Percentiles rank a stretch among this genome's conserved stretches.
Evolutionary conservation across 2,888 invertebrate species (phyloP).

Genomic region (Tryphoninae sp.): DNA sequence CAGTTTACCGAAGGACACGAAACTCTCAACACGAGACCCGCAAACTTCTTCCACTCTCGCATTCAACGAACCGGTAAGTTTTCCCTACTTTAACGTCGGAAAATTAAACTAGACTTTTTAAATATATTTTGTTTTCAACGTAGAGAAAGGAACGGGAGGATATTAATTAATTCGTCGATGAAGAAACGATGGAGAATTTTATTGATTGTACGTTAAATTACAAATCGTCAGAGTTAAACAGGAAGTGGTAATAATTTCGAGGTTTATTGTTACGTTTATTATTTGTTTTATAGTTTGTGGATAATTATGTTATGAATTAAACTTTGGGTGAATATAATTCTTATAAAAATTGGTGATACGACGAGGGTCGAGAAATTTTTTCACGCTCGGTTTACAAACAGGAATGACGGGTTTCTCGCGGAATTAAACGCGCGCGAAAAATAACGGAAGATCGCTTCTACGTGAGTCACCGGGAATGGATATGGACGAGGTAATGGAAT

Average conservation of each 20-base stretch:
- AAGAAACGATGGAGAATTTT: no score
- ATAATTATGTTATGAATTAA: no score
- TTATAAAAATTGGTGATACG: conserved; percentile 24
- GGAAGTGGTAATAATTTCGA: no score
- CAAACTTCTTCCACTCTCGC: background rate
- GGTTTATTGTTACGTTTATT: background rate
- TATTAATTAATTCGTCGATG: no score
- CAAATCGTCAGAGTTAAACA: no score
- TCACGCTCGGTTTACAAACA: conserved; percentile 10
- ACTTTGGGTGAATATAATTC: background rate
- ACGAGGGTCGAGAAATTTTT: conserved; percentile 24
- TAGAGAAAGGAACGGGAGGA: no score
- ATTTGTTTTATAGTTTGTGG: background rate
- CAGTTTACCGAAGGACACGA: conserved; percentile 5
- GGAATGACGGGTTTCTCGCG: conserved; percentile 27
- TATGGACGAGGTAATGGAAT: conserved; percentile 22
- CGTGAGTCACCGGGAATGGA: conserved; percentile 5
- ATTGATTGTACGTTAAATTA: no score
- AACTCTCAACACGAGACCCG: background rate
- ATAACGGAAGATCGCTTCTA: conserved; percentile 25
- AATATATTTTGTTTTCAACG: background rate
- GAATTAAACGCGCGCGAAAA: background rate
- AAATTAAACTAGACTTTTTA: background rate
- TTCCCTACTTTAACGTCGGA: background rate
- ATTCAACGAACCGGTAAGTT: conserved; percentile 31